Evolutionary conservation across 2,888 invertebrate genomes (phyloP).

Genomic region (Rhagonycha lutea): DNA sequence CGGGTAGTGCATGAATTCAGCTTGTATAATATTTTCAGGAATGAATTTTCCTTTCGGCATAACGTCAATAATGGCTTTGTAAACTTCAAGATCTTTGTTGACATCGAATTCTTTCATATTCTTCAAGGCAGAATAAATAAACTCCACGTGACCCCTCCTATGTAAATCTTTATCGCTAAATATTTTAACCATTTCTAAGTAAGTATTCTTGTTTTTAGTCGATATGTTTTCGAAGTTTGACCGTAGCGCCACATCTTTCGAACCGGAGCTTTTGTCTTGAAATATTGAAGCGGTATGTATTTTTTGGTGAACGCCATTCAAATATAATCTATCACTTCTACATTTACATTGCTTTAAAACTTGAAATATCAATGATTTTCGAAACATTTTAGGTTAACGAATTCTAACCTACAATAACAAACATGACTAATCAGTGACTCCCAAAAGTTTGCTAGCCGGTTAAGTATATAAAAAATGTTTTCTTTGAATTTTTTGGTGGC

Average conservation of each 20-base stretch:
- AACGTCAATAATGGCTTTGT: constrained; percentile 83
- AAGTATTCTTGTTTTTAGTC: constrained; percentile 68
- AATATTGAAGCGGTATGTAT: background rate
- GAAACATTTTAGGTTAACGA: constrained; percentile 1
- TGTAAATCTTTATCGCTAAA: constrained; percentile 72
- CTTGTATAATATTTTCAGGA: constrained; percentile 80
- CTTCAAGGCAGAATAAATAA: constrained; percentile 87
- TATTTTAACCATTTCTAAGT: constrained; percentile 73
- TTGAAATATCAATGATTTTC: constrained; percentile 6
- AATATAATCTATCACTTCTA: constrained; percentile 3
- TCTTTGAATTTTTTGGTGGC: no score
- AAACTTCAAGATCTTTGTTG: constrained; percentile 82
- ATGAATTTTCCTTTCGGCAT: constrained; percentile 89
- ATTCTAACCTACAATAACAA: background rate
- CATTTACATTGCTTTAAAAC: constrained; percentile 19
- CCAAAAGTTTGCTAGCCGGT: background rate
- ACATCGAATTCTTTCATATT: constrained; percentile 91
- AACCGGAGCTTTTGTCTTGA: background rate
- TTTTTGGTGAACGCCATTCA: constrained; percentile 3
- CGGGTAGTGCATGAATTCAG: constrained; percentile 91
- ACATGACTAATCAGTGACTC: background rate
- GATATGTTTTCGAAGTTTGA: constrained; percentile 59
- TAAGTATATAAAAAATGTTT: no score
- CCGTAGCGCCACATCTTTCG: constrained; percentile 42
- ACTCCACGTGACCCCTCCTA: constrained; percentile 88